Percentiles rank a stretch among this genome's conserved stretches.
Conservation (phyloP, 2,888 invertebrate genomes). For the Tethea ocularis region DNA sequence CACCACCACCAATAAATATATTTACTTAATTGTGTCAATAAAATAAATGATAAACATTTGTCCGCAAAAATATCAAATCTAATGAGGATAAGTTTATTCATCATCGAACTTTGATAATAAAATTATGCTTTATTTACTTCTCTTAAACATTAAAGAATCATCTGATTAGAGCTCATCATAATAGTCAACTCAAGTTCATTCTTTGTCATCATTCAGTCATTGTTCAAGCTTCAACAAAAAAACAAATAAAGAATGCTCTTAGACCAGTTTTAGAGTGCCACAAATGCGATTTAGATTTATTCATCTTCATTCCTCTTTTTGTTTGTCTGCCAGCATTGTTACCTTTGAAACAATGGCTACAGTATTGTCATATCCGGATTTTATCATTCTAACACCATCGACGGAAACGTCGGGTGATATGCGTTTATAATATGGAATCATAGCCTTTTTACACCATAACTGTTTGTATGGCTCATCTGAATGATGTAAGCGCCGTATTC, state of each 20-base stretch:
- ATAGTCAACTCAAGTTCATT: conserved; percentile 1
- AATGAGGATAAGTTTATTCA: neutral
- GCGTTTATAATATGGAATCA: conserved; percentile 79
- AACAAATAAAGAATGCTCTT: conserved; percentile 31
- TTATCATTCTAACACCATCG: conserved; percentile 81
- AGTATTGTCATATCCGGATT: conserved; percentile 77
- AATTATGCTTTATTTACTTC: neutral
- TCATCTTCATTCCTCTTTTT: conserved; percentile 70
- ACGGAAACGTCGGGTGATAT: conserved; percentile 77
- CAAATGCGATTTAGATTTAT: conserved; percentile 76
- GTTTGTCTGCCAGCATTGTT: conserved; percentile 75
- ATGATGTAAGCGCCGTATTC: conserved; percentile 61
- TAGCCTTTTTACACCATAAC: conserved; percentile 71
- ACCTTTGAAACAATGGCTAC: conserved; percentile 73
- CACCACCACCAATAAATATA: too few species aligned
- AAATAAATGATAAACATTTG: neutral
- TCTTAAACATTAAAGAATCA: neutral
- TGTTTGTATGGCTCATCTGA: conserved; percentile 62
- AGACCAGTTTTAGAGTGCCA: conserved; percentile 61
- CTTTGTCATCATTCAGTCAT: conserved; percentile 19
- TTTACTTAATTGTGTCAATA: neutral
- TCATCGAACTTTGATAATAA: neutral
- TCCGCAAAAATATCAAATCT: neutral
- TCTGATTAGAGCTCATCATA: conserved; percentile 12
- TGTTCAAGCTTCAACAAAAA: conserved; percentile 32